Percentiles rank a stretch among this genome's conserved stretches.
Conservation (phyloP, 2,888 invertebrate species). For the Philopedon plagiatum region DNA sequence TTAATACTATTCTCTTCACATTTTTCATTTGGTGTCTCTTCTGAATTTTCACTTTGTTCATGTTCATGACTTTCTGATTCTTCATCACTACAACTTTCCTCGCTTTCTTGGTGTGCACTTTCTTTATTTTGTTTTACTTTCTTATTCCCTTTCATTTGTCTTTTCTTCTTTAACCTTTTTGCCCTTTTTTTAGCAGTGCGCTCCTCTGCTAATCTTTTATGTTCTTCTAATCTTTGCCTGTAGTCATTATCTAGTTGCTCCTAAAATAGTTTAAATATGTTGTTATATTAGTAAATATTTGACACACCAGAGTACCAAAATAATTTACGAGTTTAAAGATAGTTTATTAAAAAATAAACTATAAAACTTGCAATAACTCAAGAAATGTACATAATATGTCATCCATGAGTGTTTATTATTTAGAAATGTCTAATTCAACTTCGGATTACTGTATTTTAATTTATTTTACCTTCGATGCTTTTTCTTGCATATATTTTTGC, state of each 20-base stretch:
- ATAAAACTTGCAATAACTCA: too few relatives aligned
- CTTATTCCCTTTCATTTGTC: conserved; percentile 59
- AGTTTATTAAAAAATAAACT: too few relatives aligned
- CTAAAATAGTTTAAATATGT: conserved; percentile 72
- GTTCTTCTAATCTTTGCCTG: conserved; percentile 83
- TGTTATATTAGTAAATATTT: too few relatives aligned
- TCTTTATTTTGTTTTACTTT: conserved; percentile 49
- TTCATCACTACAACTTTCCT: conserved; percentile 37
- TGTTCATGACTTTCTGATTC: conserved; percentile 17
- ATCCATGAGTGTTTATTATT: too few relatives aligned
- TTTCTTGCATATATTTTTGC: conserved; percentile 93
- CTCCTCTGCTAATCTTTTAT: conserved; percentile 80
- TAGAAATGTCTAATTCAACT: too few relatives aligned
- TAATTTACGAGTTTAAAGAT: too few relatives aligned
- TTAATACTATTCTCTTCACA: too few relatives aligned
- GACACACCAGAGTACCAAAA: too few relatives aligned
- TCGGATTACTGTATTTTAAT: too few relatives aligned
- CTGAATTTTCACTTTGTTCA: conserved; percentile 10
- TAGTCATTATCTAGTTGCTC: conserved; percentile 90
- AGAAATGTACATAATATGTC: too few relatives aligned
- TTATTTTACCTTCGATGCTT: conserved; percentile 82
- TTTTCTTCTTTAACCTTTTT: conserved; percentile 86
- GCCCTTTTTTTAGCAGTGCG: conserved; percentile 93
- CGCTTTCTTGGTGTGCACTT: conserved; percentile 49
- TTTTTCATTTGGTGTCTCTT: not conserved